A percentile compares a stretch with the other conserved stretches of the same genome.
phyloP scores from a whole-genome alignment of 1,140 invertebrate species.

The Amyelois transitella region DNA sequence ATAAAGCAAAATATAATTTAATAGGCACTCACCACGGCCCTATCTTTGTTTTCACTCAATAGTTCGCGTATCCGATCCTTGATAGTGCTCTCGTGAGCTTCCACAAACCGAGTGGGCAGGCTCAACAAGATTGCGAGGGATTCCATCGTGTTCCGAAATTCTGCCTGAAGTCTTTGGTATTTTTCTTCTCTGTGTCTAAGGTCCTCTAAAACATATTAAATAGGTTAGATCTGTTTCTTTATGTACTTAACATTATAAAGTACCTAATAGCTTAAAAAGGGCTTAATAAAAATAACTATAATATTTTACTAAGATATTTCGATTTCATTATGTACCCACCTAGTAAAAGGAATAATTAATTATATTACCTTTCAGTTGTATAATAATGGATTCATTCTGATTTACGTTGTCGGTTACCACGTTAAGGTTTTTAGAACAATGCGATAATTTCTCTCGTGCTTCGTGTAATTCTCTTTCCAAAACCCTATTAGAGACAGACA shows the following conservation, averaged over 20 bases:
- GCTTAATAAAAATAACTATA: too few species aligned
- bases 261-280: too few species aligned
- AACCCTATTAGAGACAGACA: constrained; percentile 79
- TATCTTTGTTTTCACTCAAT: constrained; percentile 83
- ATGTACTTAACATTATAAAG: too few species aligned
- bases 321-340: too few species aligned
- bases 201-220: constrained; percentile 76
- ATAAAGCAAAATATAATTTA: too few species aligned
- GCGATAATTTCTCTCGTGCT: constrained; percentile 78
- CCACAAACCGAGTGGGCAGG: constrained; percentile 80
- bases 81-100: constrained; percentile 83
- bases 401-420: constrained; percentile 80
- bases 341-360: not conserved
- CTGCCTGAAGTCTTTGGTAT: constrained; percentile 78
- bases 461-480: constrained; percentile 80
- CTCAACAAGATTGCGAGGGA: constrained; percentile 80
- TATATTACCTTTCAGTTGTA: constrained; percentile 78
- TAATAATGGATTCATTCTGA: constrained; percentile 79
- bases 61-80: constrained; percentile 85
- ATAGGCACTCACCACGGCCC: constrained; percentile 79
- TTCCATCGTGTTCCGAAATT: constrained; percentile 79
- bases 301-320: too few species aligned
- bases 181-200: constrained; percentile 81
- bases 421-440: constrained; percentile 77
- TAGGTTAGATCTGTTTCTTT: not conserved